Conservation (phyloP, 2,888 invertebrate genomes). For the Diaperis boleti region DNA sequence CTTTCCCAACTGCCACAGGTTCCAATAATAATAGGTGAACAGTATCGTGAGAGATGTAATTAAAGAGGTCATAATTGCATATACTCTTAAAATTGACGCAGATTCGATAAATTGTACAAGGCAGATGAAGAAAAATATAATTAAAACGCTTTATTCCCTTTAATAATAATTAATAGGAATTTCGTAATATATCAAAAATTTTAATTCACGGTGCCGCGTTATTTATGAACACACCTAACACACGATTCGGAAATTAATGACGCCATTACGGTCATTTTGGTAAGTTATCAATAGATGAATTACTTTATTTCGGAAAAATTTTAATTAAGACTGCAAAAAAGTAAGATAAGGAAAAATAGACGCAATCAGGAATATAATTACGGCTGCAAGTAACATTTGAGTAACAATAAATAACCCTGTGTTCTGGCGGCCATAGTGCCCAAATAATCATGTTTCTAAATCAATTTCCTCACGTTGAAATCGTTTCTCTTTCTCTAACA, state of each 20-base stretch:
- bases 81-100: conserved; percentile 43
- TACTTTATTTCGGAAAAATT: background rate
- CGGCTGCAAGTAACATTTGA: conserved; percentile 54
- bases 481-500: conserved; percentile 14
- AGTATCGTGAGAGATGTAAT: conserved; percentile 51
- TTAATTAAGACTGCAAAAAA: conserved; percentile 2
- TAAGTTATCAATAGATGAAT: background rate
- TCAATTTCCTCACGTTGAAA: background rate
- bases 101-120: conserved; percentile 29
- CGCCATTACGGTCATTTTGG: conserved; percentile 6
- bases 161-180: conserved; percentile 13
- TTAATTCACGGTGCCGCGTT: background rate
- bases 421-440: conserved; percentile 34
- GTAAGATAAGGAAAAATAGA: no score
- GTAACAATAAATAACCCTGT: conserved; percentile 56
- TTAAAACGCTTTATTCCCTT: conserved; percentile 17
- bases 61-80: conserved; percentile 48
- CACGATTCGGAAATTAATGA: conserved; percentile 6
- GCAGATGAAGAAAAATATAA: conserved; percentile 15
- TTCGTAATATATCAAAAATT: conserved; percentile 17
- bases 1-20: conserved; percentile 38
- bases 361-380: background rate
- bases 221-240: background rate
- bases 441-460: conserved; percentile 4
- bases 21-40: conserved; percentile 50